A percentile compares a stretch with the other conserved stretches of the same genome.
These are phyloP conservation scores for Ennomos erosarius DNA, from an alignment of 2,888 invertebrate species.

Conservation along the genomic window DNA sequence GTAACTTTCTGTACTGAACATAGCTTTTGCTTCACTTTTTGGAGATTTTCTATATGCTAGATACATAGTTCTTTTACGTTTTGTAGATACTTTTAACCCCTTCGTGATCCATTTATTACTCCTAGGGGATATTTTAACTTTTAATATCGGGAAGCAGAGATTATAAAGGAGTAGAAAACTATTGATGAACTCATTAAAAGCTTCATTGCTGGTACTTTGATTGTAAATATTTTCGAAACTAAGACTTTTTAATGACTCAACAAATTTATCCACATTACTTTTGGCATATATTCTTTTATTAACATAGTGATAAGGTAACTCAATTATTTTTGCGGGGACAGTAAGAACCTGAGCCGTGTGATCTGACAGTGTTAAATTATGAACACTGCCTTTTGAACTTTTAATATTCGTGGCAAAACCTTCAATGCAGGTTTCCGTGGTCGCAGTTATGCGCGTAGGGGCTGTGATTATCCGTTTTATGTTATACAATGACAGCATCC, in stretches of 20 bases:
- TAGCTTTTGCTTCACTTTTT: neutral
- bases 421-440: too few species aligned
- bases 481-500: too few species aligned
- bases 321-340: neutral
- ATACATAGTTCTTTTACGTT: neutral
- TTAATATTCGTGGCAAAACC: too few species aligned
- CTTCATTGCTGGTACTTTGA: neutral
- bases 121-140: neutral
- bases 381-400: neutral
- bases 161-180: neutral
- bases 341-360: neutral
- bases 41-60: neutral
- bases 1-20: neutral
- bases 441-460: too few species aligned
- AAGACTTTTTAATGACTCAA: neutral
- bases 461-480: too few species aligned
- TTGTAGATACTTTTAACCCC: neutral
- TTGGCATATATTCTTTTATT: neutral
- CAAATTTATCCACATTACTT: neutral
- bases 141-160: neutral
- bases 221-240: neutral
- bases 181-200: neutral
- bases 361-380: neutral
- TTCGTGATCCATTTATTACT: neutral
- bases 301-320: neutral